Base-by-base conservation (phyloP, 2,113 vertebrate species). In the Leucopsar rothschildi region DNA sequence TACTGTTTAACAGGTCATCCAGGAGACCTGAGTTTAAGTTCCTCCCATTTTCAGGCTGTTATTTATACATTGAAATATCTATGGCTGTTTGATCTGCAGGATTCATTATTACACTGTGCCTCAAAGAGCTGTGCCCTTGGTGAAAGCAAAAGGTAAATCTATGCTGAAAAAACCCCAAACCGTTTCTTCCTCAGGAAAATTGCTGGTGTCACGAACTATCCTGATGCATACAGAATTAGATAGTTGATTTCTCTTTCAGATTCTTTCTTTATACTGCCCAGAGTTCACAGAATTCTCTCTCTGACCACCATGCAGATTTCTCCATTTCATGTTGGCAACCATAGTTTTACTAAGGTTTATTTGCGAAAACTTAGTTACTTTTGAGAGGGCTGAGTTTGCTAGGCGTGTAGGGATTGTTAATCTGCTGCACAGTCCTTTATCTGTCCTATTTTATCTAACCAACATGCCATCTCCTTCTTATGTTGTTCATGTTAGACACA, bases 121-220 rank as follows among this genome's bases (percentile, higher is more conserved):
- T 40, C 35, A 29, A 31, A 25, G 9, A 81, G 25, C 29, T 47
- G 8, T 16, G 21, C 28, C 42, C 22, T 77, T 39, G 5, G 12
- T 42, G 8, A 78, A 80, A 81, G 29, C 16, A 81, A 77, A 55
- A 56, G 23, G 7, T 23, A 90, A 57, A 5, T 47, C 24, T 25
- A 15, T 69, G 15, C 40, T 55, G 69, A 44, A 72, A 53, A 39
- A 55, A 0, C 3, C 0, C 1, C 1, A 13, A 68, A 59, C 1
- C 1, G 12, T 84, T 82, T 91, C 4, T 42, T 76, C 40, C 77
- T 81, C 47, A 90, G 57, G 22, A 64, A 86, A 69, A 69, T 18
- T 65, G 3, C 15, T 45, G 28, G 11, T 79, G 14, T 28, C 18
- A 29, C 9, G 9, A 31, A 33, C 20, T 83, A 19, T 50, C 2